These are phyloP conservation scores for Trididemnum miniatum DNA, from an alignment of 23 tunicate species.

Conservation along the genomic window DNA sequence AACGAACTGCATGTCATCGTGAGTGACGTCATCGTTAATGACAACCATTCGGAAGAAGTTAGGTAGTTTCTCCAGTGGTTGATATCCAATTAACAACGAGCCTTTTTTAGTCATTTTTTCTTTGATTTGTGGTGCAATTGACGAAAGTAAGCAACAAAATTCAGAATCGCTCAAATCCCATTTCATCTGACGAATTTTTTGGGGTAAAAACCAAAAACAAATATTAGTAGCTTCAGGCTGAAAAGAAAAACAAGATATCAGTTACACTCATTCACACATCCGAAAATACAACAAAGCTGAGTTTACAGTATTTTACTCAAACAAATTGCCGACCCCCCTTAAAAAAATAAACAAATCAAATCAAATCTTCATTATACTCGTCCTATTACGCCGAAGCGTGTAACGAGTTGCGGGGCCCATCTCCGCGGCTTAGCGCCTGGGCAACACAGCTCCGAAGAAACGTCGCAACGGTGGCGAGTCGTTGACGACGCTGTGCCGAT, in stretches of 20 bases:
- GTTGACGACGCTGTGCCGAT: neutral
- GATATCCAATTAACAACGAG: slow-evolving; percentile 54
- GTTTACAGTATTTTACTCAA: too few relatives aligned
- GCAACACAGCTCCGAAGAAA: neutral
- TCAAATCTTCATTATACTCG: neutral
- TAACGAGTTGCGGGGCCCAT: slow-evolving; percentile 1
- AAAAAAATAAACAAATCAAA: neutral
- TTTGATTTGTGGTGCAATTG: slow-evolving; percentile 55
- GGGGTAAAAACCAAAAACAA: slow-evolving; percentile 80
- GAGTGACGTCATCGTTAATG: slow-evolving; percentile 54
- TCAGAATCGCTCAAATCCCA: slow-evolving; percentile 22
- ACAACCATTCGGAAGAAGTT: slow-evolving; percentile 87
- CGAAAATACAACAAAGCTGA: too few relatives aligned
- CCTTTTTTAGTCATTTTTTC: slow-evolving; percentile 61
- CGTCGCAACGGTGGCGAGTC: neutral
- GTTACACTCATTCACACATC: too few relatives aligned
- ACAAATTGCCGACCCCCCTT: too few relatives aligned
- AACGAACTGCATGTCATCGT: slow-evolving; percentile 66
- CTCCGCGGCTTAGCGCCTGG: neutral
- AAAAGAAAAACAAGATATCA: too few relatives aligned
- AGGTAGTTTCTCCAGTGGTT: slow-evolving; percentile 58
- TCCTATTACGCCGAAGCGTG: neutral
- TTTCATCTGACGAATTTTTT: slow-evolving; percentile 43
- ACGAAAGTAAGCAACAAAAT: slow-evolving; percentile 40
- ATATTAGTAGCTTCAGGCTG: slow-evolving; percentile 88